Evolutionary conservation across 2,888 invertebrate species (phyloP), one percentile per base, ranked within the genome.

Genomic region (Litoditis marina): DNA sequence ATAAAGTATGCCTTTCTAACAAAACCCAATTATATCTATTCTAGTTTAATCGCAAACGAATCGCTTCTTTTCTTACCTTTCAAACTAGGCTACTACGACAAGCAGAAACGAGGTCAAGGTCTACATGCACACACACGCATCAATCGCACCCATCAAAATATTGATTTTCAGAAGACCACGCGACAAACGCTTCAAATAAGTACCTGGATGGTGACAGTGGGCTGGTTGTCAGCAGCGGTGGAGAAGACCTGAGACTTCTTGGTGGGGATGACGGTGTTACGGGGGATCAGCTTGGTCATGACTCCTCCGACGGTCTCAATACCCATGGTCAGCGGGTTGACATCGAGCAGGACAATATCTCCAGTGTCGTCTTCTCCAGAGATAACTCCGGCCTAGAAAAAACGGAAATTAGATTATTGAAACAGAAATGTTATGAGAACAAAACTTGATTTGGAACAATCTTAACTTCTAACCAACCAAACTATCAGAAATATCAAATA

Each of bases 301-400:
- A 98, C 96, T 76, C 98, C 98, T 71, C 98, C 96, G 53, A 96
- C 95, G 46, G 98, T 99, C 86, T 99, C 98, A 83, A 99, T 98
- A 86, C 98, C 98, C 89, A 98, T 89, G 73, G 98, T 96, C 73
- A 99, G 88, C 76, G 98, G 98, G 85, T 95, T 96, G 60, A 98
- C 98, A 84, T 99, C 96, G 71, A 98, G 88, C 66, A 98, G 88
- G 0, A 96, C 93, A 76, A 96, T 90, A 60, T 94, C 94, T 78
- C 93, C 93, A 1, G 81, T 82, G 73, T 78, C 77, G 61, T 95
- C 93, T 87, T 95, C 95, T 58, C 96, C 94, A 66, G 92, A 92
- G 65, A 99, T 88, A 1, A 98, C 95, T 79, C 95, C 96, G 83
- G 94, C 96, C 86, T 98, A n/a, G n/a, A n/a, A n/a, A n/a, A n/a